A percentile compares a stretch with the other conserved stretches of the same genome.
These are phyloP conservation scores for Neomicropteryx cornuta DNA, from an alignment of 1,140 invertebrate species.

Conservation along the genomic window DNA sequence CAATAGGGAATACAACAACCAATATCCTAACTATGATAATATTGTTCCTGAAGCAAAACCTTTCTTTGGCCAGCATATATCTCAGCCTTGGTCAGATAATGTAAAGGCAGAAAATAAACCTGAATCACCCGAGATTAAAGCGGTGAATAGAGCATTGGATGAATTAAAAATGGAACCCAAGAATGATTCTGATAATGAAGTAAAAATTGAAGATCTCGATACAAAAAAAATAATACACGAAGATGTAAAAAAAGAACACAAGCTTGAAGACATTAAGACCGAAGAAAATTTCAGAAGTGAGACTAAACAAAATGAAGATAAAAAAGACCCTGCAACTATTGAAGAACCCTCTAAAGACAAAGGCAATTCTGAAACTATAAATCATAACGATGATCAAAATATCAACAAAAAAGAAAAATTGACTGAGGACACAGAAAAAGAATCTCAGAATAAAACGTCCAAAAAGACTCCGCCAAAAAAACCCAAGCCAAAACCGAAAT, in stretches of 20 bases:
- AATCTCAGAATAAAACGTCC: no score
- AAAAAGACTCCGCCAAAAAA: no score
- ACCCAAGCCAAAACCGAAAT: no score
- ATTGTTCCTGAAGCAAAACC: neutral
- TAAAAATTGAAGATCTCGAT: constrained; percentile 46
- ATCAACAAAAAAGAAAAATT: no score
- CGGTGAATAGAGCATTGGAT: no score
- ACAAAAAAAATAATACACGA: constrained; percentile 47
- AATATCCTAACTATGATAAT: constrained; percentile 11
- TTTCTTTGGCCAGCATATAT: no score
- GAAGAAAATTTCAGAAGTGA: constrained; percentile 24
- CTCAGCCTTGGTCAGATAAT: constrained; percentile 30
- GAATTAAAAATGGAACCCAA: constrained; percentile 36
- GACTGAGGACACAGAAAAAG: no score
- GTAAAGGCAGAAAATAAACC: constrained; percentile 32
- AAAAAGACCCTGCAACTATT: constrained; percentile 21
- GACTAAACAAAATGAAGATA: constrained; percentile 23
- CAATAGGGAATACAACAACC: constrained; percentile 20
- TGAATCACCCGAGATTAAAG: constrained; percentile 22
- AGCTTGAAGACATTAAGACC: constrained; percentile 22
- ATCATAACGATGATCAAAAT: no score
- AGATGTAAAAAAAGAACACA: constrained; percentile 19
- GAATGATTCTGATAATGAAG: constrained; percentile 37
- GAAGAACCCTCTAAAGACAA: constrained; percentile 27
- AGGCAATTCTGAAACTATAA: constrained; percentile 32